Base-by-base conservation (phyloP, 2,888 invertebrate genomes). In the Notodonta dromedarius region DNA sequence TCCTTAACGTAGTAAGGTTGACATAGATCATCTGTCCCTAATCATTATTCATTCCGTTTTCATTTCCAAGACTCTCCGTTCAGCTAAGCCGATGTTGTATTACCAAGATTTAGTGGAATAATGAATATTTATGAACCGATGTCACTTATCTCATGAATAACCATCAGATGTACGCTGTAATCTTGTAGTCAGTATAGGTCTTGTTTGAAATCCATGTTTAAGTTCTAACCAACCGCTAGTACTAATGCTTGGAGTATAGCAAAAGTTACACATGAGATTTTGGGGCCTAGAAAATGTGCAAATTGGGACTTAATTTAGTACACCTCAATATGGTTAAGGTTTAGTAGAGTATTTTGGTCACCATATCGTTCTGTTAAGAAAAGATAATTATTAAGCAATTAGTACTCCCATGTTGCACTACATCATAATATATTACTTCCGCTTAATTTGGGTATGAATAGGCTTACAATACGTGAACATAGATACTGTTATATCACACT, bases 41-140 rank as follows among this genome's bases (percentile, higher is more conserved):
- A 69, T 69, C 61, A 69, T 72, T 67, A 82, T 76, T 79, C 76
- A 80, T 79, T 78, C 70, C 61, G 62, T 75, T 73, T 79, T 76
- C 76, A 78, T 78, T 77, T 71, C 79, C 77, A 79, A 74, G 71
- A 68, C 68, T 74, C 57, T 63, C 63, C 57, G 69, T 74, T 74
- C 71, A 78, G 74, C 80, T 77, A 76, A 77, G 64, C 77, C 72
- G 71, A 74, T 78, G 80, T 79, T 79, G 80, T 83, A 83, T 79
- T 82, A 70, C 70, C 70, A 69, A 75, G 81, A 82, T 84, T 82
- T 80, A 77, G 76, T 80, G 68, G 68, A 78, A 79, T 74, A 70
- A 77, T 85, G 85, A 86, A 86, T 86, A 86, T 86, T 84, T 86
- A 86, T 84, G 70, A 85, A 72, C 64, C 70, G 61, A 75, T 82